Base-by-base conservation (phyloP, 1,140 invertebrate species). In the Oryzaephilus surinamensis region DNA sequence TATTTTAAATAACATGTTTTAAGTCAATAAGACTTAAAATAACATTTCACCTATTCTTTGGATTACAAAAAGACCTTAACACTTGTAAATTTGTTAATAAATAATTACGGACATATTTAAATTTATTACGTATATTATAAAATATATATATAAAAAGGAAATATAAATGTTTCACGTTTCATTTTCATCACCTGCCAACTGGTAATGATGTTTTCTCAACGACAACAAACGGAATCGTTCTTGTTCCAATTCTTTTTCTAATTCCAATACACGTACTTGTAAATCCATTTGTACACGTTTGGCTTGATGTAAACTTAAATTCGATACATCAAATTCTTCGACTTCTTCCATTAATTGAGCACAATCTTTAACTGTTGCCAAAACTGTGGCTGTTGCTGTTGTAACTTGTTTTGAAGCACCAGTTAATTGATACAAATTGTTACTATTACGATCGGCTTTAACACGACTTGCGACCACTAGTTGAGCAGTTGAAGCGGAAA, bases 261-360 rank as follows among this genome's bases (percentile, higher is more conserved):
- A 67, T 70, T 98, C 90, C 30, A 99, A 68, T 29, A 97, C 82
- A 51, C 81, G 76, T 11, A 93, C 86, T 62, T 93, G 89, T 32
- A 86, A 79, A 62, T 98, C 93, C 87, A 97, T 96, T 72, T 97
- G 94, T 47, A 91, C 66, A 29, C 83, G 77, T 60, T 98, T 96
- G 0, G 94, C 86, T 62, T 96, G 88, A 58, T 97, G 94, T 33
- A 97, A 69, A 33, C 84, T 84, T 34, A 99, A 60, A 47, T 84
- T 79, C 3, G 81, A 79, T 52, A 97, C 82, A 64, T 98, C 93
- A 46, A 96, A 70, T 41, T 90, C 83, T 50, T 88, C 90, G 85
- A 65, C 45, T 60, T 95, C 87, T 55, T 93, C 87, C 16, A 95
- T 73, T 39, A 89, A 73, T 55, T 91, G 75, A 47, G 80, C 73